Evolutionary conservation across 1,140 invertebrate genomes (phyloP), one percentile per base, ranked within the genome.

Genomic region (Drosophila kepulauana): DNA sequence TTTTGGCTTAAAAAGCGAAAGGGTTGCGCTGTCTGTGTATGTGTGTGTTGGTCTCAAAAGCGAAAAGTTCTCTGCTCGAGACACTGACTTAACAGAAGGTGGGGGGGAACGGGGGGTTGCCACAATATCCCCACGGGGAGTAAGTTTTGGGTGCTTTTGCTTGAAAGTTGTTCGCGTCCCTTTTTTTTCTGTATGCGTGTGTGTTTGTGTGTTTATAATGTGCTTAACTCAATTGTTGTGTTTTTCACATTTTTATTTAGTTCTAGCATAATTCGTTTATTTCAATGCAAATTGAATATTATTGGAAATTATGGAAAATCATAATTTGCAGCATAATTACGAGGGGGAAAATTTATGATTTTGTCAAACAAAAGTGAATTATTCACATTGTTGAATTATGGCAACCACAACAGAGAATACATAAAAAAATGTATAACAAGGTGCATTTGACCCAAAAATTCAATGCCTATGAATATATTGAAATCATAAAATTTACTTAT

Each of bases 1-100:
- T 82, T 79, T 82, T 79, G 81, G 64, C 73, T 87, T 84, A 87
- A 87, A 87, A 87, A 87, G 85, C 84, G 84, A 87, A 87, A 88
- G 84, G 84, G 84, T 87, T 87, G 82, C 70, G 62, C 71, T 38
- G 51, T 56, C 49, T 68, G 30, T 61, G 65, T 3, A 25, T 25
- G 20, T 28, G 51, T 25, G 20, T 25, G 20, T 25, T 25, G 20
- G 20, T 48, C 45, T 64, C 48, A 52, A 59, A 59, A 59, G 46
- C 15, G n/a, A 25, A 62, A 75, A 75, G 72, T 75, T 75, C 45
- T 46, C 46, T 13, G 7, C 49, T 43, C 28, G 56, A 43, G 25
- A 2, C 43, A 10, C 30, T 16, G 20, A 25, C 3, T 25, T 25
- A 25, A 0, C 20, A 4, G 20, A 4, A 4, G 0, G 20, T 4